Evolutionary conservation across 2,113 vertebrate genomes (phyloP), one percentile per base, ranked within the genome.

Genomic region (Porphyrio hochstetteri): DNA sequence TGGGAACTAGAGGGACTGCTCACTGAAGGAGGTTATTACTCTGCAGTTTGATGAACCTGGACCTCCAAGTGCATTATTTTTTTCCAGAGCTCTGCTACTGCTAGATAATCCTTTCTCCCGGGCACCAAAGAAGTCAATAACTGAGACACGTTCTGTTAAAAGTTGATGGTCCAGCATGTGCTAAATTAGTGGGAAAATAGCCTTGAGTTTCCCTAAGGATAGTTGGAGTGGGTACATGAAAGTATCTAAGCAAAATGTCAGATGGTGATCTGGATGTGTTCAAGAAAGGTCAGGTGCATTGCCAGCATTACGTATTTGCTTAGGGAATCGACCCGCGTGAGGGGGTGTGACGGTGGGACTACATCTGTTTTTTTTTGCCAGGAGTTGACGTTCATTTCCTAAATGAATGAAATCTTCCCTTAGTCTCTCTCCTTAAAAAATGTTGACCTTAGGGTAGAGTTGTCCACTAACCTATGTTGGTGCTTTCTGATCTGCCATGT

Each of bases 161-260:
- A 82, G 74, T 17, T 96, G 78, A 50, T 90, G 84, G 61, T 91
- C 70, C 57, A 61, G 0, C 3, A 2, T 82, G 33, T 90, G 63
- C 78, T 85, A 57, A 83, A 69, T 69, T 28, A 85, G 78, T 72
- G 89, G 53, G 27, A 53, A 65, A 83, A 61, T 33, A 92, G 40
- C 55, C 23, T 70, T 81, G 64, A 67, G 36, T 90, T 96, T 93
- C 88, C 82, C 80, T 81, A 12, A 82, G 88, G 67, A 13, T 76
- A 16, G 3, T 91, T 89, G 36, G 69, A 91, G 77, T 40, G 44
- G 65, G 61, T 93, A 40, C 38, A 42, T 78, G 77, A 70, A 83
- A 91, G 77, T 57, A 42, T 79, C 61, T 57, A 79, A 89, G 91
- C 81, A 87, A 89, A 97, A 94, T 95, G 78, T 92, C 89, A 91